Evolutionary conservation across 2,888 invertebrate genomes (phyloP), one percentile per base, ranked within the genome.

Genomic region (Rambutsinella grinnellia): DNA sequence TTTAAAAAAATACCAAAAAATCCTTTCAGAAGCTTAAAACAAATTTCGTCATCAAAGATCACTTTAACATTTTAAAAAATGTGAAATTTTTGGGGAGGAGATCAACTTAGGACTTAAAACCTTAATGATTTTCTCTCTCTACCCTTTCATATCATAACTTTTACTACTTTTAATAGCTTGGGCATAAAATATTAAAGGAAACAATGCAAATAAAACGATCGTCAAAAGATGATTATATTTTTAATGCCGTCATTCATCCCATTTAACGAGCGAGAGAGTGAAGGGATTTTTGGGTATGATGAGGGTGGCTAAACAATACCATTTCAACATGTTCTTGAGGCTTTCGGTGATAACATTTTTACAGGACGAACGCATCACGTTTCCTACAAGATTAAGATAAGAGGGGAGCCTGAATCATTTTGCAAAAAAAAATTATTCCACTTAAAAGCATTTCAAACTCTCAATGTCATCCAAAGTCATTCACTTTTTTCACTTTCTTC

Each of bases 281-380:
- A 72, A 72, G 58, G 72, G 60, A 46, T 10, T 54, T 8, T 8
- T 36, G 36, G 36, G 36, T 5, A 36, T 36, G 36, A 36, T 36
- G 36, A 13, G 36, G 36, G 13, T 36, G 36, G 36, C 5, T 36
- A 36, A 36, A 36, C 36, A 36, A 36, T 5, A 36, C 36, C 36
- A 36, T 36, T 36, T 36, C 13, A 5, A 36, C 6, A 36, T 36
- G 5, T 8, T 36, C 5, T 36, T 36, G n/a, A n/a, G n/a, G n/a
- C n/a, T n/a, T n/a, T n/a, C n/a, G n/a, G n/a, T n/a, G 15, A 58
- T 61, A 36, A 61, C 27, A 15, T 47, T 21, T 72, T 60, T 67
- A 54, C 74, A 74, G 74, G 74, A 74, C 74, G 67, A 74, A 67
- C 54, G 23, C 60, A 58, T 74, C 74, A 74, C 74, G 74, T 47